Conservation (phyloP, 2,888 invertebrate genomes). For the Aelia acuminata region DNA sequence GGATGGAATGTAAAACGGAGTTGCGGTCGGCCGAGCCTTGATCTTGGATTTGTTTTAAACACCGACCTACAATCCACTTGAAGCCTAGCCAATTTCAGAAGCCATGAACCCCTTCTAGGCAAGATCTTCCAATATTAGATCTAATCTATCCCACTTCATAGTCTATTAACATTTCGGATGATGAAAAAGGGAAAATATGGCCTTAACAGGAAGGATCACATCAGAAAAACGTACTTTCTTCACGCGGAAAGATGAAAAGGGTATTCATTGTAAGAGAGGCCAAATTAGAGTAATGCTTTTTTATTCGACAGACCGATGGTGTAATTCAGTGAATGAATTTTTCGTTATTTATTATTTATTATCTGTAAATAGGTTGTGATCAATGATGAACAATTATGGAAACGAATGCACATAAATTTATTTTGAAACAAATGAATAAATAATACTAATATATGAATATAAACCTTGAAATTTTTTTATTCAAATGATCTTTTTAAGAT, state of each 20-base stretch:
- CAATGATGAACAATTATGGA: no score
- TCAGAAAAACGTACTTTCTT: background rate
- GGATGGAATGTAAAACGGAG: background rate
- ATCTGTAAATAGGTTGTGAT: no score
- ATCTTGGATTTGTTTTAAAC: conserved; percentile 31
- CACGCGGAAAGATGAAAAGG: background rate
- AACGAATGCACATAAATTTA: no score
- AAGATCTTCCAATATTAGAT: background rate
- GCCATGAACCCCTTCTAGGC: background rate
- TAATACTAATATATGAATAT: no score
- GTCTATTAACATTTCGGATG: background rate
- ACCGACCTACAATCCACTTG: background rate
- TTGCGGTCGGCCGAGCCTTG: background rate
- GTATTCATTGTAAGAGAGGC: background rate
- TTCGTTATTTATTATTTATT: no score
- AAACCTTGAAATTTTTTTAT: no score
- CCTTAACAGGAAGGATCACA: background rate
- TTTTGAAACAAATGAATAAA: no score
- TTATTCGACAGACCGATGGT: no score
- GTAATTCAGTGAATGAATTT: no score
- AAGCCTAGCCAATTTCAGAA: background rate
- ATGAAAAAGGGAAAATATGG: background rate
- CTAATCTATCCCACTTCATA: background rate
- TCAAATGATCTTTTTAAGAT: no score
- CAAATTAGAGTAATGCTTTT: background rate